Evolutionary conservation across 1,140 invertebrate species (phyloP), one percentile per base, ranked within the genome.

Genomic region (Matsumurasca onukii): DNA sequence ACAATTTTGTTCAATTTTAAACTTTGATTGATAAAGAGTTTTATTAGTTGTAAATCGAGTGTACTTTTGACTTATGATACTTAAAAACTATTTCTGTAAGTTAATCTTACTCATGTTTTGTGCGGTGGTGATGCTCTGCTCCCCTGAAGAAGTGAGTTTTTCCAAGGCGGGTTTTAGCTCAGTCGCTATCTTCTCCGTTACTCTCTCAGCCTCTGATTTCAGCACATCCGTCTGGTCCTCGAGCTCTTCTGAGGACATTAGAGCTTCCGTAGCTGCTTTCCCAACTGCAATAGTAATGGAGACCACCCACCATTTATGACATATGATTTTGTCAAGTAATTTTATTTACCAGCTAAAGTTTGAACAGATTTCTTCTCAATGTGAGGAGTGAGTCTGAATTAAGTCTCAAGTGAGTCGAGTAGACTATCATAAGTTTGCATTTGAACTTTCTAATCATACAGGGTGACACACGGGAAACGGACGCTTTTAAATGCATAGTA

Each of bases 111-210:
- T 70, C 24, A 66, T 71, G 68, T 81, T 76, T 69, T 85, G 83
- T 0, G 83, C 84, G 72, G 68, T 59, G 2, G 71, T 70, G 22
- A 76, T 30, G 64, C 71, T 75, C 3, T 71, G 55, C 67, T 86
- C 85, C 62, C 83, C 84, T 70, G 86, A 83, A 9, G 80, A 78
- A 71, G 85, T 85, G 0, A 86, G 72, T 65, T 84, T 81, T 3
- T 81, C 70, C 31, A 86, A 76, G 68, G 84, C 80, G 17, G 82
- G 80, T 30, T 79, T 79, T 52, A 86, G 73, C 74, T 73, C 74
- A 5, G 76, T 73, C 0, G 67, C 63, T 1, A 82, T 78, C 24
- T 77, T 77, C 66, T 78, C 73, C n/a, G 77, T 77, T 51, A 78
- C 77, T 64, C 79, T 75, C 3, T 78, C 76, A 0, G 83, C 82